Evolutionary conservation across 2,888 invertebrate species (phyloP).

Genomic region (Ceramica pisi): DNA sequence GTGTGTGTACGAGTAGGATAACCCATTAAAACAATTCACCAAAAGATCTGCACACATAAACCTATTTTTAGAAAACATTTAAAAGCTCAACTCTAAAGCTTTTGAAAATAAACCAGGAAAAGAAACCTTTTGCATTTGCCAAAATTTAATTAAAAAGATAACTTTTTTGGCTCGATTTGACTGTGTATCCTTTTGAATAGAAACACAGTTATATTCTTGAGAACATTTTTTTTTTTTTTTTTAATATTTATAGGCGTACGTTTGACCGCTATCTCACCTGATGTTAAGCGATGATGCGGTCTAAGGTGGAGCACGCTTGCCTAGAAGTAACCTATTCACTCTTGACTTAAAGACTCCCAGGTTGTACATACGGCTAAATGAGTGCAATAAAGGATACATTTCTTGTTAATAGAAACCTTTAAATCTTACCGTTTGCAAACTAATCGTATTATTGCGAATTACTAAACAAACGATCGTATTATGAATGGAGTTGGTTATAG

Average conservation of each 20-base stretch:
- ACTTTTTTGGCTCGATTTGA: conserved; percentile 52
- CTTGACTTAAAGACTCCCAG: too few species aligned
- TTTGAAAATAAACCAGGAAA: conserved; percentile 57
- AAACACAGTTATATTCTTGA: conserved; percentile 18
- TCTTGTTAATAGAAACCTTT: not conserved
- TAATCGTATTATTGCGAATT: not conserved
- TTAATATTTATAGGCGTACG: too few species aligned
- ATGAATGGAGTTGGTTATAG: too few species aligned
- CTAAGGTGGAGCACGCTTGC: too few species aligned
- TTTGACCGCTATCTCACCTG: too few species aligned
- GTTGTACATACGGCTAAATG: not conserved
- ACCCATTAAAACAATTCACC: conserved; percentile 14
- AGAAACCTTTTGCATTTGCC: conserved; percentile 54
- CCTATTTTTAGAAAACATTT: conserved; percentile 41
- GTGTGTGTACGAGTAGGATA: conserved; percentile 19
- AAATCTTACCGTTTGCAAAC: not conserved
- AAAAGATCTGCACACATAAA: conserved; percentile 27
- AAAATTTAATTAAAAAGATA: conserved; percentile 55
- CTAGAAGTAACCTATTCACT: too few species aligned
- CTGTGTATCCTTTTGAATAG: conserved; percentile 22
- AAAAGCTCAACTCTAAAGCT: conserved; percentile 44
- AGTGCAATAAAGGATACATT: not conserved
- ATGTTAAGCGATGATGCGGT: too few species aligned
- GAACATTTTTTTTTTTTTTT: too few species aligned
- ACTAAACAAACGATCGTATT: too few species aligned